These are phyloP conservation scores for Exephanes ischioxanthus DNA, from an alignment of 2,888 invertebrate species.

Conservation along the genomic window DNA sequence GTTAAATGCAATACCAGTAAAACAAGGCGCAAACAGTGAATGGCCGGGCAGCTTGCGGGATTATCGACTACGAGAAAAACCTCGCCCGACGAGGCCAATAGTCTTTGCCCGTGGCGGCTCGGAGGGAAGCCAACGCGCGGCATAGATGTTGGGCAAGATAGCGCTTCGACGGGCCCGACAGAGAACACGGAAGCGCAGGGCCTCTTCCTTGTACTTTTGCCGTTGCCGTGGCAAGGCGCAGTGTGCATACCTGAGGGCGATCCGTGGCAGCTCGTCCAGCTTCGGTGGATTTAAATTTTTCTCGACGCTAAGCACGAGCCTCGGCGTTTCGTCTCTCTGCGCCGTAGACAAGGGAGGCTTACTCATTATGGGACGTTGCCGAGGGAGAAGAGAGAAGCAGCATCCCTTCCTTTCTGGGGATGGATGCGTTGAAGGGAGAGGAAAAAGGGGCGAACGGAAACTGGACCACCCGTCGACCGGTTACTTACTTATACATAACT, in stretches of 20 bases:
- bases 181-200: conserved; percentile 51
- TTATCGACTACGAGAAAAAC: conserved; percentile 56
- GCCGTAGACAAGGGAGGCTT: conserved; percentile 26
- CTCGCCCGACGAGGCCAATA: background rate
- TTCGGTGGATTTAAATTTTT: conserved; percentile 72
- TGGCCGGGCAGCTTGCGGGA: conserved; percentile 67
- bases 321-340: background rate
- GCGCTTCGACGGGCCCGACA: conserved; percentile 77
- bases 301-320: conserved; percentile 61
- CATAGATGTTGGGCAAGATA: conserved; percentile 75
- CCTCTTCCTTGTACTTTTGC: background rate
- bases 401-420: conserved; percentile 24
- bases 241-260: conserved; percentile 75
- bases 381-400: background rate
- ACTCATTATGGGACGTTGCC: conserved; percentile 39
- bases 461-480: conserved; percentile 76
- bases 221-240: background rate
- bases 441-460: conserved; percentile 51
- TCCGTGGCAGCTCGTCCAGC: conserved; percentile 64
- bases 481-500: conserved; percentile 67
- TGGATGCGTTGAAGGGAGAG: background rate
- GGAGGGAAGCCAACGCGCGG: conserved; percentile 39
- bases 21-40: conserved; percentile 81
- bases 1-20: conserved; percentile 83
- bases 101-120: conserved; percentile 36